Conservation (phyloP, 2,888 invertebrate species). For the Lithophane socia region DNA sequence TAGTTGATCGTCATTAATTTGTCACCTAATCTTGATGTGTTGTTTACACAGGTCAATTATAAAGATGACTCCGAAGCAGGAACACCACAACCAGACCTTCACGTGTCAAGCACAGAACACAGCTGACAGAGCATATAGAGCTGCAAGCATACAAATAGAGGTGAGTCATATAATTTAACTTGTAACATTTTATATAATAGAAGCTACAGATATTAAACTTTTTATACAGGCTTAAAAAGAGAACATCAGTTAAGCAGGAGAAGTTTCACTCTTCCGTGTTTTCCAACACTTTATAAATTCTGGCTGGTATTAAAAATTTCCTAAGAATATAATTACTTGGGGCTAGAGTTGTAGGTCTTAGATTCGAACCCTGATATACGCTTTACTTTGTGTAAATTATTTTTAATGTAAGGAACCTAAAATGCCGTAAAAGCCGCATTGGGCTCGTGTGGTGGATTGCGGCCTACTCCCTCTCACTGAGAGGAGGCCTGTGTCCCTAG, state of each 20-base stretch:
- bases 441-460: no score
- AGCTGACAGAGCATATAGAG: constrained; percentile 95
- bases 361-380: no score
- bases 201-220: neutral
- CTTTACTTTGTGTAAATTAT: no score
- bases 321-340: no score
- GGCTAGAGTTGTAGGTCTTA: no score
- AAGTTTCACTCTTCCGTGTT: neutral
- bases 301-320: no score
- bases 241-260: neutral
- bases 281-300: neutral
- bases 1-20: neutral
- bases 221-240: neutral
- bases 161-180: constrained; percentile 82
- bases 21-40: neutral
- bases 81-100: constrained; percentile 97
- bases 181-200: neutral
- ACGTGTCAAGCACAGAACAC: constrained; percentile 98
- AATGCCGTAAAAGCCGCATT: no score
- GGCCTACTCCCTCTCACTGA: no score
- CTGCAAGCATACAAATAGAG: constrained; percentile 95
- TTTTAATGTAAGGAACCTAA: no score
- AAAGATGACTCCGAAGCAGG: constrained; percentile 95
- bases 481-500: no score
- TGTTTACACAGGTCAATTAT: constrained; percentile 92